These are phyloP conservation scores for Idris sp. DNA, from an alignment of 1,140 invertebrate genomes.

Conservation along the genomic window DNA sequence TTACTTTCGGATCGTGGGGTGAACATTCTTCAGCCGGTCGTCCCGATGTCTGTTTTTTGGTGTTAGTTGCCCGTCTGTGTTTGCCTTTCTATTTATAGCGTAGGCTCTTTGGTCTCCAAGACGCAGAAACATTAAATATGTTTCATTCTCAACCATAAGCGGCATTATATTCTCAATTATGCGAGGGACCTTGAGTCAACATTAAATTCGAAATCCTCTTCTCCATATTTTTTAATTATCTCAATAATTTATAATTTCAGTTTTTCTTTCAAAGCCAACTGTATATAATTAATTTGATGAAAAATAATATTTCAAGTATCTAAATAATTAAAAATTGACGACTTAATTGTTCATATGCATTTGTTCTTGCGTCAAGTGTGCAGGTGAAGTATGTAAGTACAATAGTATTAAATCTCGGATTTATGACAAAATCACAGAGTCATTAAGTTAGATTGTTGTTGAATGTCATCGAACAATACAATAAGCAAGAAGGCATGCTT, in stretches of 20 bases:
- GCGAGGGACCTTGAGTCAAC: slow-evolving; percentile 47
- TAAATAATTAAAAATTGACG: too few species aligned
- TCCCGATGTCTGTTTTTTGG: slow-evolving; percentile 69
- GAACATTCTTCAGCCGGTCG: slow-evolving; percentile 69
- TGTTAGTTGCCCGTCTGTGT: slow-evolving; percentile 68
- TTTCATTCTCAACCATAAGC: slow-evolving; percentile 54
- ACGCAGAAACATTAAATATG: slow-evolving; percentile 56
- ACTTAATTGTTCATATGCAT: slow-evolving; percentile 1
- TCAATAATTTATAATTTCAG: too few species aligned
- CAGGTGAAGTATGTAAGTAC: too few species aligned
- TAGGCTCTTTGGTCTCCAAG: slow-evolving; percentile 61
- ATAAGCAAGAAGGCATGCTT: slow-evolving; percentile 43
- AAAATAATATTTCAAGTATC: too few species aligned
- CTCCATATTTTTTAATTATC: slow-evolving; percentile 10
- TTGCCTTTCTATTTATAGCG: slow-evolving; percentile 70
- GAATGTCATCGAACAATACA: slow-evolving; percentile 46
- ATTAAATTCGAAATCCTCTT: slow-evolving; percentile 23
- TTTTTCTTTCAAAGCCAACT: too few species aligned
- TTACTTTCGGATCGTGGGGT: slow-evolving; percentile 62
- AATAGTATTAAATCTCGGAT: too few species aligned
- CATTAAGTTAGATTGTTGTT: slow-evolving; percentile 53
- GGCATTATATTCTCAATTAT: slow-evolving; percentile 53
- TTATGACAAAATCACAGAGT: too few species aligned
- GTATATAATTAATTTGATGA: too few species aligned
- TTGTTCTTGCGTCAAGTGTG: too few species aligned